phyloP scores from a whole-genome alignment of 1,140 invertebrate species.

The Schlechtendalia chinensis region DNA sequence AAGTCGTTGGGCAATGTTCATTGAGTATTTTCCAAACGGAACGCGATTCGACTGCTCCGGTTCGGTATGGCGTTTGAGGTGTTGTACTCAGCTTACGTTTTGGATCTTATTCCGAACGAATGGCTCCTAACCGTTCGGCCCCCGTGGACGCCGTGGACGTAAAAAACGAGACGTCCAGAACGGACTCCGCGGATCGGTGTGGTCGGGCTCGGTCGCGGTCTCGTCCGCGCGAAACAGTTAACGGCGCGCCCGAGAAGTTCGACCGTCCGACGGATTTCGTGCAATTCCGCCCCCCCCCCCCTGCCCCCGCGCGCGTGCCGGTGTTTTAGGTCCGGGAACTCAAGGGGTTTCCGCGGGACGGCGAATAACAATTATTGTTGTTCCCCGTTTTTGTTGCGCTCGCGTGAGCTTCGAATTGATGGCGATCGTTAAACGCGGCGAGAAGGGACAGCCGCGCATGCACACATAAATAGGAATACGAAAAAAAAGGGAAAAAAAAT shows the following conservation, averaged over 20 bases:
- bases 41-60: no score
- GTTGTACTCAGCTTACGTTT: no score
- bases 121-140: no score
- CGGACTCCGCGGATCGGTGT: not conserved
- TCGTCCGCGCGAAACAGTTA: slow-evolving; percentile 19
- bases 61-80: no score
- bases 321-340: slow-evolving; percentile 39
- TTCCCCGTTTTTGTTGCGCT: slow-evolving; percentile 33
- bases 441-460: not conserved
- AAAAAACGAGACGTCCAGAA: no score
- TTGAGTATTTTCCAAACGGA: no score
- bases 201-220: no score
- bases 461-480: not conserved
- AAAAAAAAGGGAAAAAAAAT: not conserved
- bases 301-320: not conserved
- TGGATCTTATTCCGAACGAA: no score
- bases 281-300: not conserved
- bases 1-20: no score
- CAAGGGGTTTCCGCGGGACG: slow-evolving; percentile 38
- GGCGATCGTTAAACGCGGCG: slow-evolving; percentile 3
- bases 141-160: no score
- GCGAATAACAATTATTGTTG: slow-evolving; percentile 42
- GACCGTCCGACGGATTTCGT: slow-evolving; percentile 44
- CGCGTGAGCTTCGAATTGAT: slow-evolving; percentile 44
- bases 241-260: slow-evolving; percentile 26